Evolutionary conservation across 2,888 invertebrate genomes (phyloP).

Genomic region (Conus canariensis): DNA sequence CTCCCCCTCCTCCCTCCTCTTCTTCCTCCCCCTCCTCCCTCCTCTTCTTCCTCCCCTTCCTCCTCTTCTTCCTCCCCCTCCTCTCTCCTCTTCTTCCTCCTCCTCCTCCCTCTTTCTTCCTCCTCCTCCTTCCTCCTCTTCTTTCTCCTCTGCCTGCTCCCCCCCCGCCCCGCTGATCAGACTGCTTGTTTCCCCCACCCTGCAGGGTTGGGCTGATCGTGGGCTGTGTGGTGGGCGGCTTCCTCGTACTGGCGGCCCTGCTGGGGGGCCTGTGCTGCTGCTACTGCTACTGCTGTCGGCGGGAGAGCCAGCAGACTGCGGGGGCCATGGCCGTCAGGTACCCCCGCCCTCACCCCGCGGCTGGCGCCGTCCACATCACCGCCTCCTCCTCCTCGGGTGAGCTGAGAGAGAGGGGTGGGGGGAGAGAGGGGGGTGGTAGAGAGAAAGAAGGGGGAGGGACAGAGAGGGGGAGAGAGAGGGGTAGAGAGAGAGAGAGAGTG

Average conservation of each 20-base stretch:
- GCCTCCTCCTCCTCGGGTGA: background rate
- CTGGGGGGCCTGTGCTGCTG: conserved; percentile 40
- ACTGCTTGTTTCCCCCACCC: background rate
- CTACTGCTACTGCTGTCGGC: conserved; percentile 27
- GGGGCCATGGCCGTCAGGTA: background rate
- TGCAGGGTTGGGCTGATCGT: conserved; percentile 47
- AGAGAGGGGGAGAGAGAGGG: too few relatives aligned
- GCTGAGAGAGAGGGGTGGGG: background rate
- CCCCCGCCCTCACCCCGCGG: background rate
- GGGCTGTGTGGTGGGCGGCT: conserved; percentile 42
- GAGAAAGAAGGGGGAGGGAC: too few relatives aligned
- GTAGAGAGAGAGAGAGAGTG: too few relatives aligned
- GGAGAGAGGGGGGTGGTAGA: too few relatives aligned
- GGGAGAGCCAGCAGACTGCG: background rate
- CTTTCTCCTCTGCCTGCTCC: too few relatives aligned
- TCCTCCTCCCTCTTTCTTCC: background rate
- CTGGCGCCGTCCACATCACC: background rate
- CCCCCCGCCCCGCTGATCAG: too few relatives aligned
- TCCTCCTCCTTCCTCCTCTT: too few relatives aligned
- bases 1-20: too few relatives aligned
- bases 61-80: too few relatives aligned
- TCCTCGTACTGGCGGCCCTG: conserved; percentile 27
- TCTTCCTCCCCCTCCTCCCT: background rate
- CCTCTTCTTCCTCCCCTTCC: too few relatives aligned
- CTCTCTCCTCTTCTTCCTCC: too few relatives aligned